Evolutionary conservation across 92 coral and sea anemone genomes (phyloP), one percentile per base, ranked within the genome.

Genomic region (Desmophyllum pertusum): DNA sequence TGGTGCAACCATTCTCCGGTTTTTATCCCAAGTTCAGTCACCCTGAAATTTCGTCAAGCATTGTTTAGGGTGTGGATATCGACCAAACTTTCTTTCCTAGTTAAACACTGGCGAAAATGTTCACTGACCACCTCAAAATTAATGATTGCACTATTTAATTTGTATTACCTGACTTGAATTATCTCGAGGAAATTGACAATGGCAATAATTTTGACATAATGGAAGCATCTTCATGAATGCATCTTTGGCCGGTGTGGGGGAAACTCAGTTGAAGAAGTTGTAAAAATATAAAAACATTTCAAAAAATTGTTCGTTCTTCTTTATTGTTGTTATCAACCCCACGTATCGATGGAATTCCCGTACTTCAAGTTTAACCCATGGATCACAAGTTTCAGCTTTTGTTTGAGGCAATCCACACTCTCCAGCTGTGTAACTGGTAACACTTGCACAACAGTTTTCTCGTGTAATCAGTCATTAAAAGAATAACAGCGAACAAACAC

Each of bases 241-340:
- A n/a, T n/a, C n/a, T n/a, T n/a, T n/a, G n/a, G n/a, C n/a, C n/a
- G n/a, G n/a, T n/a, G n/a, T n/a, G n/a, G n/a, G n/a, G n/a, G n/a
- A n/a, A n/a, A n/a, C n/a, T n/a, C n/a, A n/a, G n/a, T n/a, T n/a
- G n/a, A n/a, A n/a, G n/a, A n/a, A n/a, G n/a, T n/a, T n/a, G n/a
- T n/a, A n/a, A n/a, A n/a, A n/a, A n/a, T n/a, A n/a, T n/a, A n/a
- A n/a, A n/a, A n/a, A n/a, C n/a, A n/a, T n/a, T n/a, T n/a, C n/a
- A n/a, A n/a, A n/a, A n/a, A n/a, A n/a, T n/a, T 27, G 65, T 59
- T 59, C 65, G 14, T 37, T 10, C n/a, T 15, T 18, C 15, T 18
- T 67, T 67, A 36, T 33, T 67, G 73, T 38, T 76, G 69, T 78
- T 59, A 59, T 38, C 70, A 39, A 77, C 39, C 53, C 50, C 83